Base-by-base conservation (phyloP, 30 jellyfish, hydroid and myxozoan species). In the Chrysaora quinquecirrha region DNA sequence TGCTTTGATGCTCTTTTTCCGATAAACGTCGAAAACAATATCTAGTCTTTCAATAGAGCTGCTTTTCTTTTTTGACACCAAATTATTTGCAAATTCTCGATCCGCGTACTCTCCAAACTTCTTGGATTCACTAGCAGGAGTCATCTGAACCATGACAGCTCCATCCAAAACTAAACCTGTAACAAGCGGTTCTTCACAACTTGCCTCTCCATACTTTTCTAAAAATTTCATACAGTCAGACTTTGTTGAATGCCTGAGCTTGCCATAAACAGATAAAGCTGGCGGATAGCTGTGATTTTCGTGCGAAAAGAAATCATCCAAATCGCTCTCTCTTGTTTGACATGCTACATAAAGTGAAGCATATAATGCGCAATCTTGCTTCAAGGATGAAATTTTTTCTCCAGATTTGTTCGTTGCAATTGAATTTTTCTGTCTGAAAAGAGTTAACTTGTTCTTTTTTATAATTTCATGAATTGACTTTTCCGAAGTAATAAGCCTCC, bases 171-270 rank as follows among this genome's bases (percentile, higher is more conserved):
- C n/a, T n/a, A n/a, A n/a, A n/a, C n/a, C n/a, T n/a, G n/a, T n/a
- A n/a, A n/a, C n/a, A n/a, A n/a, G n/a, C n/a, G n/a, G n/a, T n/a
- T n/a, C n/a, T 38, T 38, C 54, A 6, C 6, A 38, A 3, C 54
- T 38, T 38, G 54, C 54, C 6, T 38, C 54, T 14, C 14, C 54
- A 3, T 3, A 38, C 6, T 38, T 14, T 49, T 74, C 86, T 6
- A 52, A 23, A 50, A 75, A 74, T 7, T 48, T n/a, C 48, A 32
- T 3, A 32, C 48, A 48, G 31, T 74, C 86, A 0, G 86, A 47
- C n/a, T 74, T 74, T 12, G 33, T 0, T n/a, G n/a, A n/a, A 2
- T 52, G 24, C 11, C 86, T 24, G 19, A 74, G 1, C 20, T 28
- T 48, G 1, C 86, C 86, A 30, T 30, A 23, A 1, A 47, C 75